Percentiles rank a stretch among this genome's conserved stretches.
Conservation (phyloP, 2,797 vertebrate species). For the Sebastes paucispinis region DNA sequence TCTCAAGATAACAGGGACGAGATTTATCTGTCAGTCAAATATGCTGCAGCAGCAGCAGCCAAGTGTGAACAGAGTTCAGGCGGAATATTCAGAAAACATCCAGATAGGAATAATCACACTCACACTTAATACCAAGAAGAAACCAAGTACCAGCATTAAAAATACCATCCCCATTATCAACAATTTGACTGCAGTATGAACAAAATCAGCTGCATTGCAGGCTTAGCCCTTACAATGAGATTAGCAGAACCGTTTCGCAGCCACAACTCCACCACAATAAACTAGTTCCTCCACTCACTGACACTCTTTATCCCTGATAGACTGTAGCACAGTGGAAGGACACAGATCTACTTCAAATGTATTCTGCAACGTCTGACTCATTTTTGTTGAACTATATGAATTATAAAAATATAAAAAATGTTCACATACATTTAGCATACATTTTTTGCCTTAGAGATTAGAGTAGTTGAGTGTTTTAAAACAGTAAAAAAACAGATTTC, state of each 20-base stretch:
- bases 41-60: not conserved
- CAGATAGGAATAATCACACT: not conserved
- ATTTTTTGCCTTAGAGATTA: not conserved
- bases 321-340: not conserved
- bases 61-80: not conserved
- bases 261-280: not conserved
- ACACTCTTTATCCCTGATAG: not conserved
- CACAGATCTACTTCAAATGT: not conserved
- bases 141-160: too few relatives aligned
- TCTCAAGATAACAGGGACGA: not conserved
- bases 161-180: not conserved
- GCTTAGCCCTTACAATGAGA: not conserved
- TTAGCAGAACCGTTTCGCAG: not conserved
- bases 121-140: not conserved
- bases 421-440: not conserved
- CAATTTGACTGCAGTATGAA: not conserved
- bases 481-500: not conserved
- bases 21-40: not conserved
- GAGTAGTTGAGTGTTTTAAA: not conserved
- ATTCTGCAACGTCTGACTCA: not conserved
- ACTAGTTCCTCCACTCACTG: not conserved
- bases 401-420: not conserved
- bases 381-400: not conserved
- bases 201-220: not conserved
- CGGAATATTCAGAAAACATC: not conserved